Base-by-base conservation (phyloP, 1,140 invertebrate species). In the Zaprionus davidi region DNA sequence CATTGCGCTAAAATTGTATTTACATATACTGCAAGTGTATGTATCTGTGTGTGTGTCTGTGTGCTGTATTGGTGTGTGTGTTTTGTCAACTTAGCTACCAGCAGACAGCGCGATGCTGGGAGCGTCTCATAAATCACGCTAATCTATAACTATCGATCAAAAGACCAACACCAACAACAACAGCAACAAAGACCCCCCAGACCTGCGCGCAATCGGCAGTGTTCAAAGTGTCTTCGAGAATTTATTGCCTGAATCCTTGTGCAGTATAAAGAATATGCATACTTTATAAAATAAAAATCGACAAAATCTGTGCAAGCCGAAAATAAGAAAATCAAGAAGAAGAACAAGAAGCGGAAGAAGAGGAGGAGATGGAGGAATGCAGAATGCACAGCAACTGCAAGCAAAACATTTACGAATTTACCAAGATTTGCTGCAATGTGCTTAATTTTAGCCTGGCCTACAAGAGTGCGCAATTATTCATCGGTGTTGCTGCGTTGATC, bases 121-220 rank as follows among this genome's bases (percentile, higher is more conserved):
- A 62, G 66, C 64, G 38, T 51, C 72, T 82, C 82, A 84, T 84
- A 84, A 84, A 84, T 84, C 81, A 84, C 71, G 81, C 78, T 85
- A 85, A 84, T 84, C 82, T 84, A 85, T 84, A 84, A 84, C 81
- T 84, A 84, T 84, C 82, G 82, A 85, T 84, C 82, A 84, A 78
- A 65, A 78, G 62, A 69, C 53, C 67, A 74, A 74, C 60, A 77
- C 44, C 34, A 26, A 55, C 51, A 26, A 55, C 51, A 55, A 64
- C 44, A 71, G 1, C 24, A 38, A 64, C 26, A 55, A 26, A 49
- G 26, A 62, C 46, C 28, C 44, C 20, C 20, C 31, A 36, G 49
- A 44, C 62, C 70, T 28, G 66, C 28, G 49, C 22, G 41, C 68
- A 62, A 73, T 81, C 71, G 71, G 71, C 68, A 51, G 31, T 75